Evolutionary conservation across 2,888 invertebrate species (phyloP), one percentile per base, ranked within the genome.

Genomic region (Sphaerophoria rueppellii): DNA sequence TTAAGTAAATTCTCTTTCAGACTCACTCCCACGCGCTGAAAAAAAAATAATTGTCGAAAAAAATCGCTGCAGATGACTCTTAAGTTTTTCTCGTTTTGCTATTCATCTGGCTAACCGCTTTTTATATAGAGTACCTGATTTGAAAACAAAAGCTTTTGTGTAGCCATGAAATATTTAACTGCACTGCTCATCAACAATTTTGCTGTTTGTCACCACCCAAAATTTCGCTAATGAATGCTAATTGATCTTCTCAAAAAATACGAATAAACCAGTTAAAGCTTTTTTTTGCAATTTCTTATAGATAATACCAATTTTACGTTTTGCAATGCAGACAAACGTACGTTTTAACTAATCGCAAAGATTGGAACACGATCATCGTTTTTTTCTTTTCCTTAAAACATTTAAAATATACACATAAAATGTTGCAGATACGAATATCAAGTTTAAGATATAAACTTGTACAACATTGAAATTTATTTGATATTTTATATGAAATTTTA

Each of bases 181-280:
- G 63, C 48, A 63, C 5, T 35, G 34, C 9, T 24, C 24, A 24
- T 24, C 6, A 63, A 50, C 43, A 46, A 43, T 32, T 61, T 61
- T 24, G 24, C 24, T 24, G 24, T 24, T 63, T 54, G 63, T 50
- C 48, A 16, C 65, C 37, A 65, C 7, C 67, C 67, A 54, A 67
- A 24, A 16, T 12, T 54, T 16, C 24, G 37, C n/a, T 54, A 54
- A 54, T 40, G 14, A 67, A 67, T 67, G 65, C 24, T 37, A 67
- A 67, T 54, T 67, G 24, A 3, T 63, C 46, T 48, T 11, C 4
- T 0, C 34, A 40, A 67, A 43, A 43, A 40, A 40, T 24, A 24
- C 24, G 24, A 40, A 9, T 11, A 43, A 67, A 67, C 67, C 24
- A 67, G 67, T 67, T 67, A 54, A 67, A 67, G 40, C 40, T 24